Base-by-base conservation (phyloP, 2,888 invertebrate species). In the Monoplex corrugatus region DNA sequence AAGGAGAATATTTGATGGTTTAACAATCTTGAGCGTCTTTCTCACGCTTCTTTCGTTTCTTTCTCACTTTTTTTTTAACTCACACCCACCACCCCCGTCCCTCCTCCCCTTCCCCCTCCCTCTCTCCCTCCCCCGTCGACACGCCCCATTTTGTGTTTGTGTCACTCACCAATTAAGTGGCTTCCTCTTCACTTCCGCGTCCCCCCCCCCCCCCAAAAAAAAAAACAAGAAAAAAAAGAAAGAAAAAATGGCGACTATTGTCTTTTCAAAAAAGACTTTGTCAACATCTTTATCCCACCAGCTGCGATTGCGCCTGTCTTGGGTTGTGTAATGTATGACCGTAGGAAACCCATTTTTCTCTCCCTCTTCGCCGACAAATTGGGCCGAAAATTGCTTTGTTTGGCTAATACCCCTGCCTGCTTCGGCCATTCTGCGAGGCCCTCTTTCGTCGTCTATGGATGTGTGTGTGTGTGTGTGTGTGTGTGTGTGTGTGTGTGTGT, bases 311-410 rank as follows among this genome's bases (percentile, higher is more conserved):
- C 38, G 35, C 38, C 78, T 78, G 78, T 35, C 78, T 23, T 38
- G 35, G 3, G 6, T 38, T 78, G 38, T 16, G 10, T 19, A 78
- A 78, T 38, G 78, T 78, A 40, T 28, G 78, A 35, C 38, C 78
- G 10, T 78, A 38, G 6, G 38, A 78, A 78, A 78, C 78, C 8
- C 78, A 78, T 78, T 23, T 78, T 78, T 78, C n/a, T n/a, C n/a
- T n/a, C 78, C 78, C 78, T 38, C 78, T 78, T 10, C 19, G 40
- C 78, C 16, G 38, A 38, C 35, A 68, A 86, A 86, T 43, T n/a
- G 86, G 40, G 86, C 68, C 43, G 86, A 86, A 86, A 86, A 68
- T 86, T 63, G 63, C 86, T 86, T 86, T 86, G 86, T 86, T 86
- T 38, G 32, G 86, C 43, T 57, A 68, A 86, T 63, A 45, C 85